Base-by-base conservation (phyloP, 1,140 invertebrate species). In the Drosophila tsacasi region DNA sequence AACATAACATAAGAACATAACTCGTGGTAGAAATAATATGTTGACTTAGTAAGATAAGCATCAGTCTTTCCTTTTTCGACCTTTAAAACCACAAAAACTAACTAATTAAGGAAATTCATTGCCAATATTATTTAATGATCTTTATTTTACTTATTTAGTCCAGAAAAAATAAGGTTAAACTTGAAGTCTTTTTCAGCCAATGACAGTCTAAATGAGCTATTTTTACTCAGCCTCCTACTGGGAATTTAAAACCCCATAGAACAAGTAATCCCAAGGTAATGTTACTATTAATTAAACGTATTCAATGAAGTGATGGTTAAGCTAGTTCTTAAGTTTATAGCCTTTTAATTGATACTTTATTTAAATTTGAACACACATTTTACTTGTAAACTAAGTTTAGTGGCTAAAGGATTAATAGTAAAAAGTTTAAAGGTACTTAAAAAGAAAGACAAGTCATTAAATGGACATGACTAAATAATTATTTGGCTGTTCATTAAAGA, bases 291-390 rank as follows among this genome's bases (percentile, higher is more conserved):
- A 35, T 23, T 37, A 19, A 10, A 30, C 5, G 13, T 13, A 15
- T 15, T 21, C 2, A 21, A 10, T 12, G 4, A 21, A 17, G 7
- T 10, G 4, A 12, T 4, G 7, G 0, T n/a, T 32, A 61, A 23
- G 19, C 13, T 32, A 15, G 9, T 25, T 12, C 27, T 25, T 25
- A 17, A 19, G 17, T 66, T 63, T 67, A 68, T 37, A 30, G 44
- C 23, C 21, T 23, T 46, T 67, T 71, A 71, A 67, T 71, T 71
- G 23, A 55, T 44, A 49, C 52, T 67, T 32, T 46, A 17, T 54
- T 25, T 32, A 2, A 23, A 7, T 23, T 13, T 4, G 15, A 13
- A 30, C 44, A 12, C 21, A 21, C 42, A 66, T 23, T 46, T 46
- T 21, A 52, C 25, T 27, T 44, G 25, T 19, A 35, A 57, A 17